These are phyloP conservation scores for Drosophila histrio DNA, from an alignment of 2,888 invertebrate genomes.

Conservation along the genomic window DNA sequence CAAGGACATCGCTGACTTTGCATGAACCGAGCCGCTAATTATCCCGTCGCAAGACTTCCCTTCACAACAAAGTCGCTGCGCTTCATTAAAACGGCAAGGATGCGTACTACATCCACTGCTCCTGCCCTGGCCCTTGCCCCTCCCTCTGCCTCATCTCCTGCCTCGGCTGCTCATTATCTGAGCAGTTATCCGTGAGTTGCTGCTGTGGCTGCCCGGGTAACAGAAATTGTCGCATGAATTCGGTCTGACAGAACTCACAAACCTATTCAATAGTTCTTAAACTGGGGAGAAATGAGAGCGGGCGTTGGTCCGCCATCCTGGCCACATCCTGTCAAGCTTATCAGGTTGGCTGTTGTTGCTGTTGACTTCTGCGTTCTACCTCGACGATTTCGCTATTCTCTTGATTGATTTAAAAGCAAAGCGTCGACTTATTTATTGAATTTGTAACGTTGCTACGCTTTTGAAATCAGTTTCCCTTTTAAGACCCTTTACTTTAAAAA, in stretches of 20 bases:
- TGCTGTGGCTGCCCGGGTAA: constrained; percentile 61
- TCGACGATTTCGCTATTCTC: constrained; percentile 29
- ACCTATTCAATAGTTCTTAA: constrained; percentile 62
- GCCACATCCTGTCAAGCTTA: constrained; percentile 69
- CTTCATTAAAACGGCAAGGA: constrained; percentile 81
- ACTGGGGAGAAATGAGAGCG: not conserved
- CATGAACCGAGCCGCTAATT: constrained; percentile 81
- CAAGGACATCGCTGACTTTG: constrained; percentile 72
- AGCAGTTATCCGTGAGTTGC: constrained; percentile 66
- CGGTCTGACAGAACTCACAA: constrained; percentile 36
- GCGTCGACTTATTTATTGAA: constrained; percentile 56
- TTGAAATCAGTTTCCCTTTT: constrained; percentile 47
- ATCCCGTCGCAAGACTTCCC: constrained; percentile 57
- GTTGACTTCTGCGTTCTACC: constrained; percentile 54
- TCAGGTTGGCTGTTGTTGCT: constrained; percentile 40
- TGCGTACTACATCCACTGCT: constrained; percentile 6
- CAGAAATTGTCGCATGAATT: constrained; percentile 44
- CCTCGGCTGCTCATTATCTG: constrained; percentile 69
- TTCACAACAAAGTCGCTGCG: constrained; percentile 60
- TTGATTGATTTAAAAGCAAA: constrained; percentile 33
- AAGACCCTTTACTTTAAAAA: too few species aligned
- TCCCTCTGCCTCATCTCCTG: not conserved
- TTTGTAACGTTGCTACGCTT: constrained; percentile 46
- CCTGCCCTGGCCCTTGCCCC: not conserved
- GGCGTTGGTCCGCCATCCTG: constrained; percentile 20